Conservation (phyloP, 2,888 invertebrate genomes). For the Argynnis bischoffii region DNA sequence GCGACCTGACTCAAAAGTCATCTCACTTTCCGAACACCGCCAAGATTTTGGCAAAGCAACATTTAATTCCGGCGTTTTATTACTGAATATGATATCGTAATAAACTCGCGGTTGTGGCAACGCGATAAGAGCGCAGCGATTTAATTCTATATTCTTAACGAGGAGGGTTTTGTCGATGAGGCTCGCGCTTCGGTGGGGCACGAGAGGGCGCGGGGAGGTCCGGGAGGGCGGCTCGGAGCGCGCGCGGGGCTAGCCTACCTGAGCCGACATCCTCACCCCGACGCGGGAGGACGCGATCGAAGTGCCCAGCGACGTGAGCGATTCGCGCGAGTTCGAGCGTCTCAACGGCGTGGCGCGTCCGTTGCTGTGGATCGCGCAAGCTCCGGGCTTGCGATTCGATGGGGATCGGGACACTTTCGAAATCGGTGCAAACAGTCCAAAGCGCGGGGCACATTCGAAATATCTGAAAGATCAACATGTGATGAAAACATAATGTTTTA, state of each 20-base stretch:
- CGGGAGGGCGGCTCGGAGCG: slow-evolving; percentile 67
- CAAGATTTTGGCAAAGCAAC: slow-evolving; percentile 71
- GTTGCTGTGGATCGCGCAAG: slow-evolving; percentile 84
- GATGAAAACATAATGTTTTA: neutral
- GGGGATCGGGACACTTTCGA: slow-evolving; percentile 95
- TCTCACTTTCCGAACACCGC: slow-evolving; percentile 73
- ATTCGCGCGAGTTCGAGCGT: slow-evolving; percentile 92
- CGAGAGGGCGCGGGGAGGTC: slow-evolving; percentile 55
- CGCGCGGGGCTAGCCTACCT: slow-evolving; percentile 84
- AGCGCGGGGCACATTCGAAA: slow-evolving; percentile 94
- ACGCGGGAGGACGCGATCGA: slow-evolving; percentile 83
- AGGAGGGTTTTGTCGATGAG: slow-evolving; percentile 73
- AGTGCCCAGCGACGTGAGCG: slow-evolving; percentile 87
- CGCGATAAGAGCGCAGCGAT: slow-evolving; percentile 76
- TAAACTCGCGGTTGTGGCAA: slow-evolving; percentile 70
- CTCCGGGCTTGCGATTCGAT: slow-evolving; percentile 85
- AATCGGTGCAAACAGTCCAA: slow-evolving; percentile 96
- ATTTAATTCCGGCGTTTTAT: slow-evolving; percentile 51
- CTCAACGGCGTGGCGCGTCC: slow-evolving; percentile 83
- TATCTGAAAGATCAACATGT: slow-evolving; percentile 84
- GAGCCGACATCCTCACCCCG: slow-evolving; percentile 87
- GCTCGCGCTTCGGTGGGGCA: slow-evolving; percentile 64
- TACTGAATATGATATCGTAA: slow-evolving; percentile 67
- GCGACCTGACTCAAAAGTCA: slow-evolving; percentile 57
- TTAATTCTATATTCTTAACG: slow-evolving; percentile 68